phyloP scores from a whole-genome alignment of 92 coral and sea anemone genomes.

The Palythoa caribaeorum region DNA sequence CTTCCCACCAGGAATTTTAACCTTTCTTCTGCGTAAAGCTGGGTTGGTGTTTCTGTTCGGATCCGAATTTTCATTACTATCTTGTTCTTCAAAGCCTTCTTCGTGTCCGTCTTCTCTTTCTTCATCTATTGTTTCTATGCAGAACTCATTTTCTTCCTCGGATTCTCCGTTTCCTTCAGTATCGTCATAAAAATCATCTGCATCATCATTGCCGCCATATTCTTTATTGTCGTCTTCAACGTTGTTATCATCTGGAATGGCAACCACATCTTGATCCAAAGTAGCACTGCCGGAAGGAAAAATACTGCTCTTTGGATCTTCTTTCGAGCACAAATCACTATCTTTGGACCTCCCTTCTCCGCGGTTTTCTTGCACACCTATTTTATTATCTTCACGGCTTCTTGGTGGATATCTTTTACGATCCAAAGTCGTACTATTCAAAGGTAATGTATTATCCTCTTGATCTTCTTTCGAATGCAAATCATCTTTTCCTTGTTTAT shows the following conservation, averaged over 20 bases:
- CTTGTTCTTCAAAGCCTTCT: not conserved
- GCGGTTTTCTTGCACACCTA: not conserved
- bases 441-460: too few species aligned
- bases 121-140: slow-evolving; percentile 14
- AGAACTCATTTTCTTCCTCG: slow-evolving; percentile 20
- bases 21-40: not conserved
- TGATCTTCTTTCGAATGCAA: too few species aligned
- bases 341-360: not conserved
- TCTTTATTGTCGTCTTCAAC: not conserved
- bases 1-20: slow-evolving; percentile 59
- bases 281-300: not conserved
- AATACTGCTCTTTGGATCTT: not conserved
- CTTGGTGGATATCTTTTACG: not conserved
- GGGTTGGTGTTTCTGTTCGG: not conserved
- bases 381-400: not conserved
- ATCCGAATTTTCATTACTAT: not conserved
- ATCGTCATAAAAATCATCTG: not conserved
- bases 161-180: not conserved
- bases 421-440: too few species aligned
- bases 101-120: slow-evolving; percentile 13
- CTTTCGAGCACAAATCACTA: not conserved
- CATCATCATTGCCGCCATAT: not conserved
- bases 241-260: not conserved
- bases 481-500: too few species aligned
- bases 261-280: not conserved